Conservation (phyloP, 2,113 vertebrate genomes). For the Riparia riparia region DNA sequence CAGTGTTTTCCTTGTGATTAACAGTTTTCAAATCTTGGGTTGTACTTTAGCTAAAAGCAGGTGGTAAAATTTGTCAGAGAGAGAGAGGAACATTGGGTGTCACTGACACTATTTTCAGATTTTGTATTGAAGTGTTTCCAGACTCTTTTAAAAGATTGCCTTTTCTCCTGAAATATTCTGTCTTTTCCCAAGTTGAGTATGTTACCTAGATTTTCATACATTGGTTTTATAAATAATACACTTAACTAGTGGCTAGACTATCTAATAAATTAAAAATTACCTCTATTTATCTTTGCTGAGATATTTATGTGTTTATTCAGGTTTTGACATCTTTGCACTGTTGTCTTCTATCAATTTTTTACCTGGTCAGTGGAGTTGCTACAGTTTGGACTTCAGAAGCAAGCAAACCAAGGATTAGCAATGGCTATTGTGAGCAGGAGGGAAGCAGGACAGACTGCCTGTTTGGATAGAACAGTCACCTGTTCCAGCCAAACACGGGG, state of each 20-base stretch:
- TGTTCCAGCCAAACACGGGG: background rate
- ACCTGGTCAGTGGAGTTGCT: background rate
- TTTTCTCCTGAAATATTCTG: background rate
- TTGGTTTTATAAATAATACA: background rate
- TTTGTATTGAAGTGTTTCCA: constrained; percentile 6
- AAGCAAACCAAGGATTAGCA: background rate
- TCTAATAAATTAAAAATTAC: background rate
- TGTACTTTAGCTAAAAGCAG: constrained; percentile 5
- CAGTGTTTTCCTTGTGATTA: background rate
- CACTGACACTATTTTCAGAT: background rate
- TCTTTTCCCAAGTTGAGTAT: background rate
- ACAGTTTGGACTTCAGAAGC: background rate
- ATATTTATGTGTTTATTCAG: background rate
- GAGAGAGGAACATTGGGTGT: background rate
- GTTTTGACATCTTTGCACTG: background rate
- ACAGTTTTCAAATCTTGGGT: constrained; percentile 15
- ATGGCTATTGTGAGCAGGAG: background rate
- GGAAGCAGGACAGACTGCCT: background rate
- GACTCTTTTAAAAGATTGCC: background rate
- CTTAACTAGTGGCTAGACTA: background rate
- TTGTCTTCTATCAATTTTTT: background rate
- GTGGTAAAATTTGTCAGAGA: constrained; percentile 2
- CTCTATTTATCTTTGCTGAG: background rate
- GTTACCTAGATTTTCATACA: background rate
- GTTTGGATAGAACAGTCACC: background rate